Evolutionary conservation across 2,113 vertebrate species (phyloP), one percentile per base, ranked within the genome.

Genomic region (Mionectes macconnelli): DNA sequence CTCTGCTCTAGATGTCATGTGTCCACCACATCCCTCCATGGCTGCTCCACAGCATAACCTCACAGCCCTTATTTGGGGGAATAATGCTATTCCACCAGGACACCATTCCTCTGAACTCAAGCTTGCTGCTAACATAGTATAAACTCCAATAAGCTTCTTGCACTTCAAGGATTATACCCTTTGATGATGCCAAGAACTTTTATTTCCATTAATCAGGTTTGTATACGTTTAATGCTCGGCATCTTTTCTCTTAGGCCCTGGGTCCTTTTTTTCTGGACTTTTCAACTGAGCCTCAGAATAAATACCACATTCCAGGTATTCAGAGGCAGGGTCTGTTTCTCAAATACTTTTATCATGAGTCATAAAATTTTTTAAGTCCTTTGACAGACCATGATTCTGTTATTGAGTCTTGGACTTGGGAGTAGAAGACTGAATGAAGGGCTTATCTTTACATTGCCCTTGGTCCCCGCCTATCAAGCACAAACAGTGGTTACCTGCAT

Each of bases 301-400:
- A 83, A 63, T 18, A 62, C 0, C 0, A 25, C 42, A 78, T 76
- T 64, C 16, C 52, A 92, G 44, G 87, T 76, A 53, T 52, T 45
- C 68, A 89, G 64, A 81, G 47, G 19, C 63, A 84, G 42, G 6
- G 21, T 50, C 60, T 93, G 30, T 79, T 73, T 83, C 50, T 49
- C 77, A 95, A 59, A 88, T 86, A 80, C 35, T 83, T 91, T 35
- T 52, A 74, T 35, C 52, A 42, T 40, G 45, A 88, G 66, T 80
- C 63, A 78, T 81, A 52, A 11, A 5, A 15, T 83, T 84, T 89
- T 83, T 22, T 0, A 84, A 80, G 59, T 57, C 47, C 30, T 87
- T 95, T 90, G 62, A 79, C 27, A 92, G 70, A 91, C 84, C 91
- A 79, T 67, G 55, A 42, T 56, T 91, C 63, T 84, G 39, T 93